phyloP scores from a whole-genome alignment of 2,888 invertebrate species.

The Tipula confusa region DNA sequence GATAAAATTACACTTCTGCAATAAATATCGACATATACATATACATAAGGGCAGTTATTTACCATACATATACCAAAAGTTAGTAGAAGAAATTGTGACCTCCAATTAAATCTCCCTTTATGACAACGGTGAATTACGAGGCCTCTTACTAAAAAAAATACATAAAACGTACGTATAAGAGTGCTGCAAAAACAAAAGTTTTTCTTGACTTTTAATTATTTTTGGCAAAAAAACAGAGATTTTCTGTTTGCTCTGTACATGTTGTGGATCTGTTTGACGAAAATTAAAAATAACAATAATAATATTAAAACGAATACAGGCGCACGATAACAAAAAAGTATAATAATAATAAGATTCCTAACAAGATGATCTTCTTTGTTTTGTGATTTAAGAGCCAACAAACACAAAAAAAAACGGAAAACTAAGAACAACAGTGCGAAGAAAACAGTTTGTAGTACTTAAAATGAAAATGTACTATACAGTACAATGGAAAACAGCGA shows the following conservation, averaged over 20 bases:
- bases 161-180: background rate
- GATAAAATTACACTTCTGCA: too few species aligned
- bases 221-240: background rate
- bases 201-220: conserved; percentile 7
- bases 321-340: background rate
- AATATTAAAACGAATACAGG: background rate
- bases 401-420: background rate
- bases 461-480: background rate
- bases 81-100: too few species aligned
- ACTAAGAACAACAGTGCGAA: too few species aligned
- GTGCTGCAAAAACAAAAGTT: background rate
- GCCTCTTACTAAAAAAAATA: background rate
- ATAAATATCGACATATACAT: too few species aligned
- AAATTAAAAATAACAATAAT: conserved; percentile 3
- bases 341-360: background rate
- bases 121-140: too few species aligned
- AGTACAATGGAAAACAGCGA: background rate
- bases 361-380: conserved; percentile 9
- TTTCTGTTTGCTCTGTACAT: background rate
- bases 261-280: background rate
- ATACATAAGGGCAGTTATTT: too few species aligned
- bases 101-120: too few species aligned
- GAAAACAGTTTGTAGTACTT: background rate
- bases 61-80: too few species aligned
- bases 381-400: background rate